Evolutionary conservation across 2,113 vertebrate species (phyloP), one percentile per base, ranked within the genome.

Genomic region (Crotalus tigris): DNA sequence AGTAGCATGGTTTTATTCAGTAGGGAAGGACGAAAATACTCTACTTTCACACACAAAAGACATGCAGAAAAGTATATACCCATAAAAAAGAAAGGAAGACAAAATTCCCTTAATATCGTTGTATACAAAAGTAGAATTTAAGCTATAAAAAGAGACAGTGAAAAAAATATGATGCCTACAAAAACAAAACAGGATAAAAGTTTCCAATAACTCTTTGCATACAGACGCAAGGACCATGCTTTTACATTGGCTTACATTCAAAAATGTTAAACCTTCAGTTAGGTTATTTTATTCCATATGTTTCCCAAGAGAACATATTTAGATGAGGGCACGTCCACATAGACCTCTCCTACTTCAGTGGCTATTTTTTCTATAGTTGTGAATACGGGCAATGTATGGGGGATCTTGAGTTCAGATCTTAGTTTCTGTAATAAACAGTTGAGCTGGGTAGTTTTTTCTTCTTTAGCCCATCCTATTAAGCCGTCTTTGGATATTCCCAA

Each of bases 71-170:
- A 53, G n/a, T 1, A 21, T 39, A 89, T 26, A 19, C 17, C 39
- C 1, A 89, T 23, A 86, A 93, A 92, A 17, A 81, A 21, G 69
- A 44, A 86, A 29, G 88, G 29, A 92, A 90, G 24, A 86, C 69
- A 17, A 61, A 89, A 86, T 91, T 86, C 75, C 15, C 75, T 90
- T 90, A 87, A 0, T 55, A 29, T 69, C 61, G 94, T 81, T 87
- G 59, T 92, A 92, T 94, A 93, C 69, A 49, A 92, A 39, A 87
- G 90, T 91, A 88, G 46, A 87, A 29, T 93, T 94, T 91, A 23
- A 85, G 39, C 55, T 58, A 24, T 93, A 17, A n/a, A 11, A 85
- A 55, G 11, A 29, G 87, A 39, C 61, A 91, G 39, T 95, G 69
- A 51, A 64, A 29, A 93, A 93, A 92, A 95, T 93, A 46, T 64